phyloP scores from a whole-genome alignment of 2,888 invertebrate genomes.

The Amblyjoppa proteus region DNA sequence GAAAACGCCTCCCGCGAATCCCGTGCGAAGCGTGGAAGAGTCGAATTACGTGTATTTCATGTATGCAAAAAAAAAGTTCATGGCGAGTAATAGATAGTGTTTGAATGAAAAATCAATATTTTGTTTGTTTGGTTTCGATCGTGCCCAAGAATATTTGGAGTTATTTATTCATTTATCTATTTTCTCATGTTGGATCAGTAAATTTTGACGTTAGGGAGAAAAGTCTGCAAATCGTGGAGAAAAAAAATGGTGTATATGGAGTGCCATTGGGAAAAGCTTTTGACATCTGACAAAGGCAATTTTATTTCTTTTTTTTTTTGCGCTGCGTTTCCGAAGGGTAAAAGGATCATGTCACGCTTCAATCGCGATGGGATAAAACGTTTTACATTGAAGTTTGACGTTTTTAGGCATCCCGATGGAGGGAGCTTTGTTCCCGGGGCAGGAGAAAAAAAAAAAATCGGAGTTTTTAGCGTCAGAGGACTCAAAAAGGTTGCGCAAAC shows the following conservation, averaged over 20 bases:
- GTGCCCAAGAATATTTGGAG: neutral
- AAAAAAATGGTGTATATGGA: neutral
- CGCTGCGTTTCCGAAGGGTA: neutral
- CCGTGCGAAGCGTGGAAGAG: constrained; percentile 9
- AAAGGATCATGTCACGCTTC: constrained; percentile 14
- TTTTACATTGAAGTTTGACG: constrained; percentile 13
- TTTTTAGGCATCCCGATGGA: neutral
- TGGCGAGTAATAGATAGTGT: neutral
- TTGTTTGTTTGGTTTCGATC: neutral
- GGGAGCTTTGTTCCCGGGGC: neutral
- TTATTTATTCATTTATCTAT: neutral
- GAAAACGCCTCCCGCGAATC: constrained; percentile 18
- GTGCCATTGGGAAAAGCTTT: neutral
- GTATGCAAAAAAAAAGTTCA: too few relatives aligned
- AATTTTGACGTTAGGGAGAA: neutral
- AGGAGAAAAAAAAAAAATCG: neutral
- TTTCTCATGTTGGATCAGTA: neutral
- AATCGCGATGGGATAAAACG: neutral
- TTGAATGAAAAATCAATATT: too few relatives aligned
- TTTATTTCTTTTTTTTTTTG: neutral
- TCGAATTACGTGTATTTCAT: constrained; percentile 17
- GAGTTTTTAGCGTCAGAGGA: neutral
- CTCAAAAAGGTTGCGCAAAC: neutral
- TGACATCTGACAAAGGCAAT: constrained; percentile 8
- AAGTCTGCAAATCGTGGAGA: neutral